These are phyloP conservation scores for Nannobrachium achirus DNA, from an alignment of 2,113 vertebrate genomes.

Conservation along the genomic window DNA sequence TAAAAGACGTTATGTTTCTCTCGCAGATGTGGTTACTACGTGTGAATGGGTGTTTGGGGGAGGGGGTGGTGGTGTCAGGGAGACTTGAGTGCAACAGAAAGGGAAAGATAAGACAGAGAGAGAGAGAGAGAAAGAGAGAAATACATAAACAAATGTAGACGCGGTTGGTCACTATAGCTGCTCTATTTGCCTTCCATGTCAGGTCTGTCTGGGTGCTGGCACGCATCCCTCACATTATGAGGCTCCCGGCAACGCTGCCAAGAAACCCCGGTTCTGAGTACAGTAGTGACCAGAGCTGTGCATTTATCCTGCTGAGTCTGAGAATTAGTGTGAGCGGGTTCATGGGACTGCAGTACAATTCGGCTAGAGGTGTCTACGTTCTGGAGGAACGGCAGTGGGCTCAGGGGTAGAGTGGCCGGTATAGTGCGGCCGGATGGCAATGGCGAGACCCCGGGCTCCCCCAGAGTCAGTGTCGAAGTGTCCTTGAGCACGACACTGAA, in stretches of 20 bases:
- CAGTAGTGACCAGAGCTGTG: slow-evolving; percentile 28
- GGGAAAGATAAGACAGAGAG: neutral
- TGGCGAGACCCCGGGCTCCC: too few relatives aligned
- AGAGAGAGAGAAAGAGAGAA: neutral
- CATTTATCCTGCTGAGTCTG: slow-evolving; percentile 11
- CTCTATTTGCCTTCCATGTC: slow-evolving; percentile 38
- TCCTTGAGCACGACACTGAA: too few relatives aligned
- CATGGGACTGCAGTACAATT: neutral
- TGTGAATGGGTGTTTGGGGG: neutral
- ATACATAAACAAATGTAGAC: slow-evolving; percentile 8
- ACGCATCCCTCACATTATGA: slow-evolving; percentile 40
- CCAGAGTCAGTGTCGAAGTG: too few relatives aligned
- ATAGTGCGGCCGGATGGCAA: too few relatives aligned
- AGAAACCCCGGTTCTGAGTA: slow-evolving; percentile 9
- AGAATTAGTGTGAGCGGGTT: slow-evolving; percentile 13
- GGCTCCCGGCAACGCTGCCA: slow-evolving; percentile 37
- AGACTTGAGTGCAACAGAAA: too few relatives aligned
- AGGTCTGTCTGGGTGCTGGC: slow-evolving; percentile 47
- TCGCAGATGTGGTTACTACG: too few relatives aligned
- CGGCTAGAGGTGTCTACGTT: neutral
- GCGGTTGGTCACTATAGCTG: slow-evolving; percentile 11
- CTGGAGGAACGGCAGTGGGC: too few relatives aligned
- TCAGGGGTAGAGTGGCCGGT: too few relatives aligned
- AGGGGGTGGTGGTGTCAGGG: neutral
- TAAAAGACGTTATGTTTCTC: too few relatives aligned